phyloP scores from a whole-genome alignment of 2,888 invertebrate genomes.

The Drosophila mercatorum region DNA sequence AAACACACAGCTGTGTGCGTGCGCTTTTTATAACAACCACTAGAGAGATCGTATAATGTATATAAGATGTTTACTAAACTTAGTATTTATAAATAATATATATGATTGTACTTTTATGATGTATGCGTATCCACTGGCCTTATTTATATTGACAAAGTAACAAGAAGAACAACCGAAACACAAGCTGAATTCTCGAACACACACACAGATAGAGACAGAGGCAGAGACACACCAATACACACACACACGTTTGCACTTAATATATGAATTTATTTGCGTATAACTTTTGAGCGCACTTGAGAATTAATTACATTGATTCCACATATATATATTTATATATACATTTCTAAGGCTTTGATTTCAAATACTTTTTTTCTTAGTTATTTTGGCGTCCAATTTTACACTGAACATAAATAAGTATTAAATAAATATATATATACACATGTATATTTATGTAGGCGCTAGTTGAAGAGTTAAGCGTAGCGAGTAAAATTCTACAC shows the following conservation, averaged over 20 bases:
- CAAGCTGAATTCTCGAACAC: slow-evolving; percentile 46
- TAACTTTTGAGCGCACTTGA: slow-evolving; percentile 60
- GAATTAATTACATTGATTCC: slow-evolving; percentile 52
- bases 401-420: slow-evolving; percentile 60
- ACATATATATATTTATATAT: slow-evolving; percentile 16
- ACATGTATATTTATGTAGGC: slow-evolving; percentile 5
- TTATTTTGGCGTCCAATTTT: slow-evolving; percentile 77
- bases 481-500: slow-evolving; percentile 23
- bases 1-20: slow-evolving; percentile 15
- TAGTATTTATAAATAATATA: slow-evolving; percentile 44
- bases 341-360: slow-evolving; percentile 60
- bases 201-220: slow-evolving; percentile 12
- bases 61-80: slow-evolving; percentile 47
- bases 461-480: slow-evolving; percentile 27
- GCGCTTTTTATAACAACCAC: slow-evolving; percentile 45
- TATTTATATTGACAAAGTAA: slow-evolving; percentile 76
- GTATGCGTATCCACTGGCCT: slow-evolving; percentile 84
- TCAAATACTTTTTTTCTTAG: slow-evolving; percentile 63
- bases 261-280: slow-evolving; percentile 57
- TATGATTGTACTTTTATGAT: slow-evolving; percentile 80
- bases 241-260: slow-evolving; percentile 33
- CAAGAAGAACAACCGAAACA: slow-evolving; percentile 39
- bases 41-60: slow-evolving; percentile 49
- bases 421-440: slow-evolving; percentile 20
- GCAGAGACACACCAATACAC: slow-evolving; percentile 2